Base-by-base conservation (phyloP, 1,140 invertebrate genomes). In the Temnothorax nylanderi region DNA sequence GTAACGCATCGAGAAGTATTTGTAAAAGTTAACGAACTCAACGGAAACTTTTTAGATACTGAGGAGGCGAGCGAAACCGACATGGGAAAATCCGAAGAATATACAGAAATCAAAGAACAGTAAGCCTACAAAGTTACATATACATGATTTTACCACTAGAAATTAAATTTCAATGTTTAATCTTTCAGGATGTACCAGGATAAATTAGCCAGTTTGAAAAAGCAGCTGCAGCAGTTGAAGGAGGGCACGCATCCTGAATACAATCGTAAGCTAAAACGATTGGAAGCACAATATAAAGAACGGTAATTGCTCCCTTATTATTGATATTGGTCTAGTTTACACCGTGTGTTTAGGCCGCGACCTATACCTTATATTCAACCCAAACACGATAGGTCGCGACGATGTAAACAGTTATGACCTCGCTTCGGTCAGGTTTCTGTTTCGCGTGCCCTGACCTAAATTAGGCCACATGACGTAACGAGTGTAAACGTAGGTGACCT, bases 11-110 rank as follows among this genome's bases (percentile, higher is more conserved):
- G 5, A 69, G 13, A 51, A 62, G 41, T 77, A 56, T 18, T 71
- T 67, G 60, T 37, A 41, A 82, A 7, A 86, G 65, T 16, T 51
- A 82, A 56, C 41, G 37, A 47, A 64, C 18, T 47, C n/a, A 16
- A 54, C 87, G 75, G 75, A 58, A 67, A 76, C 47, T 95, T 96
- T 81, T 58, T 93, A 98, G 98, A 99, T 95, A 98, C 98, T 5
- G 98, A 98, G 94, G 98, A 98, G 96, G 98, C 98, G 1, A 98
- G 98, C 95, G 98, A 98, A 94, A 98, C 98, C 71, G 98, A 99
- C 87, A 97, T 97, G 95, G 97, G 97, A 11, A 98, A 97, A 92
- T 96, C 97, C 69, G 97, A 98, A 94, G 97, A 97, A 94, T 97
- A 96, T 60, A 97, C 97, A 64, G 98, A 99, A 96, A 97, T 99